Percentiles rank a stretch among this genome's conserved stretches.
Evolutionary conservation across 2,888 invertebrate genomes (phyloP).

Genomic region (Drosophila putrida): DNA sequence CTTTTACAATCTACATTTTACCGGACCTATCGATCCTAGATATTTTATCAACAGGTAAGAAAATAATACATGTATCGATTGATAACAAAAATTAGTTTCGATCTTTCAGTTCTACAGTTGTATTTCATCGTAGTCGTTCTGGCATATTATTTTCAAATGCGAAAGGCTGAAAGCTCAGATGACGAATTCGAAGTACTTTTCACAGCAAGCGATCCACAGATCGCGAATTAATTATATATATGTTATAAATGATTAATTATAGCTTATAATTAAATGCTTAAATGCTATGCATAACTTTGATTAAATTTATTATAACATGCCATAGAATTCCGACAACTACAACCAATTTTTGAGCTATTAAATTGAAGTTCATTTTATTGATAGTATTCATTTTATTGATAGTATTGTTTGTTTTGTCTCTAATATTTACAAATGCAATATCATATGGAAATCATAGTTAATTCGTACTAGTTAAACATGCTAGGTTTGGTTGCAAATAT

Average conservation of each 20-base stretch:
- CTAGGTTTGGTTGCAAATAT: conserved; percentile 40
- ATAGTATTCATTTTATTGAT: neutral
- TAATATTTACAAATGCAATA: conserved; percentile 55
- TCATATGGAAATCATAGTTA: conserved; percentile 35
- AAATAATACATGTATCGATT: neutral
- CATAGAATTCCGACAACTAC: conserved; percentile 76
- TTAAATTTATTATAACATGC: conserved; percentile 52
- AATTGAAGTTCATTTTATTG: conserved; percentile 9
- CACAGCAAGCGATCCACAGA: conserved; percentile 4
- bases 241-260: conserved; percentile 24
- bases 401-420: neutral
- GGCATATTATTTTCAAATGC: conserved; percentile 38
- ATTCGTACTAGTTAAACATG: conserved; percentile 47
- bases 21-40: conserved; percentile 24
- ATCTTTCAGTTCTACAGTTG: conserved; percentile 39
- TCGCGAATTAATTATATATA: neutral
- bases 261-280: conserved; percentile 31
- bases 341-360: conserved; percentile 82
- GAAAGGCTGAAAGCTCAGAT: neutral
- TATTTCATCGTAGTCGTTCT: conserved; percentile 55
- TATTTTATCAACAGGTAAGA: conserved; percentile 30
- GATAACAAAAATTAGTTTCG: neutral
- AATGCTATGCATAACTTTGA: conserved; percentile 3
- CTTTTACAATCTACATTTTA: conserved; percentile 30
- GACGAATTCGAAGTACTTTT: conserved; percentile 52